Evolutionary conservation across 2,888 invertebrate genomes (phyloP).

Genomic region (Tuta absoluta): DNA sequence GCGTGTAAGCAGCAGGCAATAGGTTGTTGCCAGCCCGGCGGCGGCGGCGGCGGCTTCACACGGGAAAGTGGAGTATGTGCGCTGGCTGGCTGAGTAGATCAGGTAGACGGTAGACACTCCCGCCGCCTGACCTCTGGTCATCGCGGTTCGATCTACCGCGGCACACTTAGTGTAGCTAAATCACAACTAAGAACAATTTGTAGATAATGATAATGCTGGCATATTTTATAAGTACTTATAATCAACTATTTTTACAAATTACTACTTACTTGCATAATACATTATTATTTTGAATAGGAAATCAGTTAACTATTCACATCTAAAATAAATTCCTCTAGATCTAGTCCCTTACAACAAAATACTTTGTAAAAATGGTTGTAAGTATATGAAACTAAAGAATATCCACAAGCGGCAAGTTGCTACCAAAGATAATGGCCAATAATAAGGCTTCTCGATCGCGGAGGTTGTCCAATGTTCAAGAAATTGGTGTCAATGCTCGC

Average conservation of each 20-base stretch:
- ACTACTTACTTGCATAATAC: too few species aligned
- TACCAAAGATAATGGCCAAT: constrained; percentile 38
- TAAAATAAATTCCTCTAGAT: too few species aligned
- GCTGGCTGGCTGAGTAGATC: not conserved
- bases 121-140: constrained; percentile 58
- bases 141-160: constrained; percentile 57
- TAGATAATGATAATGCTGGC: not conserved
- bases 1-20: constrained; percentile 35
- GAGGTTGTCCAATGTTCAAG: constrained; percentile 65
- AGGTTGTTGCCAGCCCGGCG: constrained; percentile 27
- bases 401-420: constrained; percentile 32
- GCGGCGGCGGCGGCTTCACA: constrained; percentile 6
- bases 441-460: constrained; percentile 50
- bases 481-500: constrained; percentile 80
- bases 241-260: too few species aligned
- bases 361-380: too few species aligned
- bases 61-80: constrained; percentile 4
- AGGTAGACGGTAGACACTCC: constrained; percentile 40
- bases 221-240: not conserved
- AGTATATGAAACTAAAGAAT: constrained; percentile 25
- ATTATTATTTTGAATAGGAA: too few species aligned
- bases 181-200: not conserved
- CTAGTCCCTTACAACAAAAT: too few species aligned
- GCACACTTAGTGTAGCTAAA: not conserved
- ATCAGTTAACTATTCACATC: too few species aligned